Base-by-base conservation (phyloP, 2,113 vertebrate species). In the Corythoichthys haematopterus region DNA sequence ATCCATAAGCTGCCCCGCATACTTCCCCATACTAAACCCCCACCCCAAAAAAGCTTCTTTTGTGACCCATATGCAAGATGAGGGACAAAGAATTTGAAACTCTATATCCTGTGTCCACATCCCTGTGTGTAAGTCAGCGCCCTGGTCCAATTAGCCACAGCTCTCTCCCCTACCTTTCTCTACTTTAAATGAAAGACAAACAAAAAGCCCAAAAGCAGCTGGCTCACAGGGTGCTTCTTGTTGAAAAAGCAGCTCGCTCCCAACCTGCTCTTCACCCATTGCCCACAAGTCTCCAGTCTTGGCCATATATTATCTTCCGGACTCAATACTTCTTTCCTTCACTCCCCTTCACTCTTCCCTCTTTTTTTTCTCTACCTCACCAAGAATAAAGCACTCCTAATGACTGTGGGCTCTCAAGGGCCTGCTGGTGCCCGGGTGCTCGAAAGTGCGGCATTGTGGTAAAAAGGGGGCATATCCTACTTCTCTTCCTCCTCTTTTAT, bases 321-420 rank as follows among this genome's bases (percentile, higher is more conserved):
- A 55, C 76, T 85, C 81, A 84, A 77, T 80, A 69, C 83, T 82
- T 78, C 74, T 82, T 85, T 84, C 81, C 80, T 84, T 69, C 78
- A 85, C 70, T 78, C 65, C 50, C 77, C 83, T 77, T 77, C 43
- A 77, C 74, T 76, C 68, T 40, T 76, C 71, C 69, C 69, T 71
- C 72, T 72, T 75, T 77, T 74, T 72, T 77, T 75, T 72, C 75
- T 72, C 76, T 70, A 68, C 81, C 79, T 81, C 87, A 78, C 80
- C 72, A 74, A 87, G 91, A 84, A 91, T 92, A 94, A 93, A 93
- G 91, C 88, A 78, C 78, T 89, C 86, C 92, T 94, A 93, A 94
- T 90, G 87, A 92, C 89, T 74, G 77, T 88, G 80, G 85, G 85
- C 83, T 80, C 85, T 90, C 68, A 79, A 90, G 89, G 90, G 90